Base-by-base conservation (phyloP, 2,113 vertebrate species). In the Arothron firmamentum region DNA sequence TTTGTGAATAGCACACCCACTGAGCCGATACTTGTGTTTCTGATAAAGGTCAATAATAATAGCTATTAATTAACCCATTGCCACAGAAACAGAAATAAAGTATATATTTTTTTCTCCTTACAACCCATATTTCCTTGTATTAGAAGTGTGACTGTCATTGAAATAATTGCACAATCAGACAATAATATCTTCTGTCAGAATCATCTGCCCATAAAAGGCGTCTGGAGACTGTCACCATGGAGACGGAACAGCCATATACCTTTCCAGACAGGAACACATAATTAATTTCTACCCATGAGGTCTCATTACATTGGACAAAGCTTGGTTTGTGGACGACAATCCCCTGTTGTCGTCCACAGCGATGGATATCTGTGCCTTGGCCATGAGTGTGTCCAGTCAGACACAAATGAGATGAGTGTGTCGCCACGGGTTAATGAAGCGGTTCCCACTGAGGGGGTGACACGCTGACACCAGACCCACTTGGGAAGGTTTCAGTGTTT, bases 401-500 rank as follows among this genome's bases (percentile, higher is more conserved):
- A 61, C 58, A 75, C 65, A 51, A 56, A 12, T 41, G 53, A 59
- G 63, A 60, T 56, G 67, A 38, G 59, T 57, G 52, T 61, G 56
- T 70, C 63, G 46, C 47, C 74, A 71, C 31, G 46, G 55, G 46
- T 81, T 77, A 75, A 74, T 20, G 49, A 59, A 57, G 74, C 62
- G 64, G 64, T 68, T 77, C 57, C 70, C 65, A 38, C 59, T 47
- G 51, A 63, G 59, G 67, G 28, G 79, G 71, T 60, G 61, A 80
- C 61, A 77, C 74, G 72, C 79, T 59, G 63, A 59, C 67, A 56
- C 12, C 19, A 45, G 74, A 20, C 48, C 23, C 31, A 43, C 28
- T 17, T 63, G 48, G 68, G 63, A 66, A 55, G 54, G 65, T 11
- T 38, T 43, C 49, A 66, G 57, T 52, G 59, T 70, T 71, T 56